A percentile compares a stretch with the other conserved stretches of the same genome.
Conservation (phyloP, 92 coral and sea anemone species). For the Nematostella vectensis region DNA sequence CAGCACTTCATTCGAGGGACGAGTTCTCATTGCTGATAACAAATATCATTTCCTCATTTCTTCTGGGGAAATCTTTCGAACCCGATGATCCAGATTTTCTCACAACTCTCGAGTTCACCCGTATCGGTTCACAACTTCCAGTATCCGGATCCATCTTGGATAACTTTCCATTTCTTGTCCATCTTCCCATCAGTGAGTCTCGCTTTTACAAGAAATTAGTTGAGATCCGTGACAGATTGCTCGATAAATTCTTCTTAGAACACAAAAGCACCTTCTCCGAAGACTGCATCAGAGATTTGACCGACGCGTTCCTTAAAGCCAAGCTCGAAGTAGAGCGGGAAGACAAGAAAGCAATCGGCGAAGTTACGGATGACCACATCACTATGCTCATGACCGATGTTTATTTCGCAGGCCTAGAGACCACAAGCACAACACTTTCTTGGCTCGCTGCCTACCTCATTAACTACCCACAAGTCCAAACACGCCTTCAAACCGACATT, state of each 20-base stretch:
- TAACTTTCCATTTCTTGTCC: conserved; percentile 36
- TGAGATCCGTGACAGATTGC: conserved; percentile 34
- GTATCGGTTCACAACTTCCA: no score
- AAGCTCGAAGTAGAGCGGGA: conserved; percentile 28
- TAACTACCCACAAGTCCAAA: conserved; percentile 38
- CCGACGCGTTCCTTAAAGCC: no score
- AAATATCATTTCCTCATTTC: no score
- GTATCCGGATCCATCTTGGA: no score
- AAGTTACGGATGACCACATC: conserved; percentile 32
- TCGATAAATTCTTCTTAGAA: conserved; percentile 28
- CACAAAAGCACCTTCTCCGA: conserved; percentile 36
- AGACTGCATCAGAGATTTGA: conserved; percentile 26
- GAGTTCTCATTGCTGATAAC: no score
- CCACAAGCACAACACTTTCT: conserved; percentile 29
- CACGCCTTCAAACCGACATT: conserved; percentile 36
- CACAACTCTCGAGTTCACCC: no score
- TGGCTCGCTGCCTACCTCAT: conserved; percentile 37
- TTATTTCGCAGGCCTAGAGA: conserved; percentile 37
- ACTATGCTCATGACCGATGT: conserved; percentile 39
- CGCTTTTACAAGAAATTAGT: conserved; percentile 28
- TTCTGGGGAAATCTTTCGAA: no score
- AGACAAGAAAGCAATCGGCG: conserved; percentile 17
- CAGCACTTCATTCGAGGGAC: no score
- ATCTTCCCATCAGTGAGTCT: conserved; percentile 31
- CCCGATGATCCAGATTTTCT: no score